Conservation (phyloP, 1,140 invertebrate species). For the Neodiprion lecontei region DNA sequence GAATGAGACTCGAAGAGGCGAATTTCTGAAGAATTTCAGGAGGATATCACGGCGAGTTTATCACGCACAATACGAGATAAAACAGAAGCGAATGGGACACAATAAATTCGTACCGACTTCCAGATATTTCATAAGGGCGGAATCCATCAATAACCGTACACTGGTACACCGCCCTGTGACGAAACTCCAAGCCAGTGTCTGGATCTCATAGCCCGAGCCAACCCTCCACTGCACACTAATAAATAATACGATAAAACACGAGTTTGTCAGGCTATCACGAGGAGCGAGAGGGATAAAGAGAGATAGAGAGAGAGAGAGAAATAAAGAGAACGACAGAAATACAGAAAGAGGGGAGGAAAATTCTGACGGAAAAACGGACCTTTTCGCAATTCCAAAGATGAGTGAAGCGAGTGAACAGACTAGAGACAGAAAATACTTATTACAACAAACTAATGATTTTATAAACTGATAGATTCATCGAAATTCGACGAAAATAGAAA, state of each 20-base stretch:
- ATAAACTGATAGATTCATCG: too few relatives aligned
- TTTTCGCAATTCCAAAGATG: too few relatives aligned
- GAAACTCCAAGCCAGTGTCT: background rate
- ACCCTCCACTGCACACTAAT: conserved; percentile 36
- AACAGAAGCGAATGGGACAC: conserved; percentile 54
- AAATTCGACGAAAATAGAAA: too few relatives aligned
- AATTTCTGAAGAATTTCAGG: background rate
- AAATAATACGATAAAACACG: conserved; percentile 64
- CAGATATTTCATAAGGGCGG: conserved; percentile 63
- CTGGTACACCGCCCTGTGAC: background rate
- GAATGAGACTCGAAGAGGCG: too few relatives aligned
- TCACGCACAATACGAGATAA: conserved; percentile 60
- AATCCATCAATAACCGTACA: conserved; percentile 61
- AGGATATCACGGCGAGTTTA: conserved; percentile 56
- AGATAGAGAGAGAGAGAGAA: background rate
- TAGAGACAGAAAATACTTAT: too few relatives aligned
- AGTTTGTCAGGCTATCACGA: conserved; percentile 60
- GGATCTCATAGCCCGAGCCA: background rate
- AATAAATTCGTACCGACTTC: conserved; percentile 59
- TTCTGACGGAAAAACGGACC: background rate
- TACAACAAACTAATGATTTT: too few relatives aligned
- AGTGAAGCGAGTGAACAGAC: too few relatives aligned
- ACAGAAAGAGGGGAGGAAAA: background rate
- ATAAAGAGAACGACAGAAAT: background rate
- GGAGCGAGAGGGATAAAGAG: conserved; percentile 26